Evolutionary conservation across 2,888 invertebrate genomes (phyloP).

Genomic region (Portevinia maculata): DNA sequence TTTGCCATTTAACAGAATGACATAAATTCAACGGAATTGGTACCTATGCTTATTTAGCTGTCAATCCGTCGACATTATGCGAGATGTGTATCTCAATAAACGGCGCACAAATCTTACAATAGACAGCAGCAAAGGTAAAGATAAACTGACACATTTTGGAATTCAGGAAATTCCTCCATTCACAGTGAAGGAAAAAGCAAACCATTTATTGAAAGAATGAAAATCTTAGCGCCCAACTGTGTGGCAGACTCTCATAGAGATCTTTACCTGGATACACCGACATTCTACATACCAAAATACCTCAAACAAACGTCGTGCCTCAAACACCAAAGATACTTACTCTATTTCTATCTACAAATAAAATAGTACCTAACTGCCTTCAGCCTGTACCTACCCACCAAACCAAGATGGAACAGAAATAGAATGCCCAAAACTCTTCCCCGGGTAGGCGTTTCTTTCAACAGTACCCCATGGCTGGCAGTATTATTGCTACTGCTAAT

Average conservation of each 20-base stretch:
- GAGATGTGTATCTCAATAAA: slow-evolving; percentile 46
- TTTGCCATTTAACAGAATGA: slow-evolving; percentile 37
- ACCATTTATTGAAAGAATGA: slow-evolving; percentile 6
- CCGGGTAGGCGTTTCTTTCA: slow-evolving; percentile 60
- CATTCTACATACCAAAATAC: slow-evolving; percentile 30
- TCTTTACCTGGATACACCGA: slow-evolving; percentile 53
- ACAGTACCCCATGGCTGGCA: slow-evolving; percentile 37
- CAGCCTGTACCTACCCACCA: slow-evolving; percentile 8
- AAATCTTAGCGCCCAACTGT: slow-evolving; percentile 61
- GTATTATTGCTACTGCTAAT: slow-evolving; percentile 25
- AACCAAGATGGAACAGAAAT: slow-evolving; percentile 46
- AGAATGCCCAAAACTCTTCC: slow-evolving; percentile 35
- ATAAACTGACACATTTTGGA: slow-evolving; percentile 57
- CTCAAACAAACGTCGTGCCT: slow-evolving; percentile 23
- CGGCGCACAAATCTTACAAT: background rate
- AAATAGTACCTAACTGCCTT: slow-evolving; percentile 57
- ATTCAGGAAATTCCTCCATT: slow-evolving; percentile 45
- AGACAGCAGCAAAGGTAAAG: slow-evolving; percentile 55
- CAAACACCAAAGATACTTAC: slow-evolving; percentile 36
- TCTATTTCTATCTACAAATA: slow-evolving; percentile 50
- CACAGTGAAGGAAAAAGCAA: slow-evolving; percentile 14
- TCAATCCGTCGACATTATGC: slow-evolving; percentile 51
- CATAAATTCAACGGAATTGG: slow-evolving; percentile 53
- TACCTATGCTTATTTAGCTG: slow-evolving; percentile 33
- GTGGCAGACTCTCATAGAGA: slow-evolving; percentile 59